Evolutionary conservation across 2,113 vertebrate genomes (phyloP).

Genomic region (Calidris pygmaea): DNA sequence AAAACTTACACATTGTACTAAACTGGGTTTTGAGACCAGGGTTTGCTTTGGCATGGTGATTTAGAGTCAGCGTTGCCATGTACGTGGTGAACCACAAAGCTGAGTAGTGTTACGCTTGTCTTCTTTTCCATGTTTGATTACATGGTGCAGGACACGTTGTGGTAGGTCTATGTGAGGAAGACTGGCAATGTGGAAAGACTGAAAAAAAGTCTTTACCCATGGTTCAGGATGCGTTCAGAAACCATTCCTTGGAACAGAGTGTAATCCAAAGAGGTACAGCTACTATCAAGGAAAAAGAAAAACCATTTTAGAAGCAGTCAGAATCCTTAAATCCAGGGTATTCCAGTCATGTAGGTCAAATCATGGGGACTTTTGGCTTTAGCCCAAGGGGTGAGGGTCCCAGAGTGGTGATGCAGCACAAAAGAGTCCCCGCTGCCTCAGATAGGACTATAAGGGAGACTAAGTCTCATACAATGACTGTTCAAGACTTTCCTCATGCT

Average conservation of each 20-base stretch:
- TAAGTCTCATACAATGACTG: background rate
- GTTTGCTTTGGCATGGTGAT: background rate
- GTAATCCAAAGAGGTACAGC: background rate
- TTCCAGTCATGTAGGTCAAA: background rate
- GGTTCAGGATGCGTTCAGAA: background rate
- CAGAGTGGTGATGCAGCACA: background rate
- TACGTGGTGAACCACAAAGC: background rate
- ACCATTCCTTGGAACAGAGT: background rate
- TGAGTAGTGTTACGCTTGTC: background rate
- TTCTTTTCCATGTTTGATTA: background rate
- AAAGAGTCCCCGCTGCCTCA: background rate
- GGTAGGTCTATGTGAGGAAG: background rate
- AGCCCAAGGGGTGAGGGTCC: background rate
- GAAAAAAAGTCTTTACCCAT: fast-evolving
- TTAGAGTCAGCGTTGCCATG: background rate
- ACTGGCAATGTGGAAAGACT: background rate
- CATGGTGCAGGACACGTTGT: background rate
- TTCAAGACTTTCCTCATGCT: background rate
- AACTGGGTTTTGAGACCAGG: background rate
- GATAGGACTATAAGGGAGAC: background rate
- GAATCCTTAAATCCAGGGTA: background rate
- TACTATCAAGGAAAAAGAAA: background rate
- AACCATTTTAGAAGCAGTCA: background rate
- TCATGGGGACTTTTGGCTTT: background rate
- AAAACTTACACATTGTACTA: background rate